Percentiles rank a stretch among this genome's conserved stretches.
Conservation (phyloP, 2,888 invertebrate genomes). For the Sipunculus nudus region DNA sequence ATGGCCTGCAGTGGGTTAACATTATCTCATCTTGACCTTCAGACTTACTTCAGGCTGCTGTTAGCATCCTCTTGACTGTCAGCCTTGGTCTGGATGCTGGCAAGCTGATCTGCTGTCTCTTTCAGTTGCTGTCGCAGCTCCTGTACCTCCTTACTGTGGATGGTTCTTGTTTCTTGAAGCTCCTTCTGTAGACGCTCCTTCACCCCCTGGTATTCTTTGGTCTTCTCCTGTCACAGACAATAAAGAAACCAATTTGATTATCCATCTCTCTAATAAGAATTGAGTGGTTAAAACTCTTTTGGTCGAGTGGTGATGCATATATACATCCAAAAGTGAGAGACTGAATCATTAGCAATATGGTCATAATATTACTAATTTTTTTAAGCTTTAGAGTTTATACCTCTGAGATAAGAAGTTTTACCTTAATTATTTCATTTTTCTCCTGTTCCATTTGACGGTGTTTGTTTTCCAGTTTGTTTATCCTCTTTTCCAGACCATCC, state of each 20-base stretch:
- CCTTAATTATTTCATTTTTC: constrained; percentile 51
- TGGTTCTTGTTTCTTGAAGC: constrained; percentile 30
- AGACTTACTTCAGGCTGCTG: no score
- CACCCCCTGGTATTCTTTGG: constrained; percentile 46
- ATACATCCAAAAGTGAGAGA: no score
- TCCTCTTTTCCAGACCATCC: constrained; percentile 40
- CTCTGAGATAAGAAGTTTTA: no score
- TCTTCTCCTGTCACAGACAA: constrained; percentile 44
- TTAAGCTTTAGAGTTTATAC: no score
- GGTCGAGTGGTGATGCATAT: no score
- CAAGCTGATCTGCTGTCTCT: constrained; percentile 27
- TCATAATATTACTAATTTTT: no score
- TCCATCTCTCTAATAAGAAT: neutral
- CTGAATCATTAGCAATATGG: no score
- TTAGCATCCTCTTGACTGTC: constrained; percentile 15
- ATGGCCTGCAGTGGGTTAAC: no score
- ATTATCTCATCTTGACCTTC: no score
- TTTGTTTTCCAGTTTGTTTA: constrained; percentile 45
- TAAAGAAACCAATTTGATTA: neutral
- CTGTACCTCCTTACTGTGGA: constrained; percentile 40
- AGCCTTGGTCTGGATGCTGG: neutral
- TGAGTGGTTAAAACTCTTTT: no score
- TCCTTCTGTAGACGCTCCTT: constrained; percentile 38
- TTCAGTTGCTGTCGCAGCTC: constrained; percentile 43
- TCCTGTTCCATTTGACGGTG: constrained; percentile 49